phyloP scores from a whole-genome alignment of 2,113 vertebrate species.

The Telmatochromis bifrenatus region DNA sequence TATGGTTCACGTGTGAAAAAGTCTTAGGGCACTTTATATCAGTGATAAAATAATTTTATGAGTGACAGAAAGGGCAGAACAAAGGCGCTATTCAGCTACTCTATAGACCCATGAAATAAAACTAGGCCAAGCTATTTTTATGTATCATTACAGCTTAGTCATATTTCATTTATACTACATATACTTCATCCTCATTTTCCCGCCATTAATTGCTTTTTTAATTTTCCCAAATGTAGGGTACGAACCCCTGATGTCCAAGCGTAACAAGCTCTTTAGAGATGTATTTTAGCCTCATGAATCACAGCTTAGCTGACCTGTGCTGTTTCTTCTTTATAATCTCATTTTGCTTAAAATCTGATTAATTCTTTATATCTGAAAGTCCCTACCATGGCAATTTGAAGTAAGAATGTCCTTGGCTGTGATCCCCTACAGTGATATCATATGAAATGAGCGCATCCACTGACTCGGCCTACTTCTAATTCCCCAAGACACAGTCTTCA shows the following conservation, averaged over 20 bases:
- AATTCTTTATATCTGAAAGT: slow-evolving; percentile 46
- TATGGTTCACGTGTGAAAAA: neutral
- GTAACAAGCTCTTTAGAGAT: neutral
- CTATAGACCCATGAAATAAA: neutral
- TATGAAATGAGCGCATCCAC: slow-evolving; percentile 53
- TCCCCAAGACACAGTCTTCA: slow-evolving; percentile 46
- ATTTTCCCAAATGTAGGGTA: neutral
- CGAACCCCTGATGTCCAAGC: neutral
- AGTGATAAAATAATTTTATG: neutral
- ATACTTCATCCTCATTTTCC: slow-evolving; percentile 4
- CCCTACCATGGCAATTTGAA: slow-evolving; percentile 40
- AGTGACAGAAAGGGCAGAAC: neutral
- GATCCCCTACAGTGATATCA: slow-evolving; percentile 32
- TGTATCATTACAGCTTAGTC: slow-evolving; percentile 25
- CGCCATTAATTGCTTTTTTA: slow-evolving; percentile 15
- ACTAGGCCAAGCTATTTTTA: slow-evolving; percentile 30
- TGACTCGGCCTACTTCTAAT: slow-evolving; percentile 57
- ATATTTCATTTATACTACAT: slow-evolving; percentile 30
- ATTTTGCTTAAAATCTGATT: slow-evolving; percentile 44
- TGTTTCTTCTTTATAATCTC: slow-evolving; percentile 28
- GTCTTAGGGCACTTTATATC: neutral
- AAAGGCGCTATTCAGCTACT: neutral
- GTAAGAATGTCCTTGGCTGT: slow-evolving; percentile 54
- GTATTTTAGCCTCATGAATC: slow-evolving; percentile 17
- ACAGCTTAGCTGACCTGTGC: slow-evolving; percentile 12